Base-by-base conservation (phyloP, 1,140 invertebrate genomes). In the Pachypeltis micranthus region DNA sequence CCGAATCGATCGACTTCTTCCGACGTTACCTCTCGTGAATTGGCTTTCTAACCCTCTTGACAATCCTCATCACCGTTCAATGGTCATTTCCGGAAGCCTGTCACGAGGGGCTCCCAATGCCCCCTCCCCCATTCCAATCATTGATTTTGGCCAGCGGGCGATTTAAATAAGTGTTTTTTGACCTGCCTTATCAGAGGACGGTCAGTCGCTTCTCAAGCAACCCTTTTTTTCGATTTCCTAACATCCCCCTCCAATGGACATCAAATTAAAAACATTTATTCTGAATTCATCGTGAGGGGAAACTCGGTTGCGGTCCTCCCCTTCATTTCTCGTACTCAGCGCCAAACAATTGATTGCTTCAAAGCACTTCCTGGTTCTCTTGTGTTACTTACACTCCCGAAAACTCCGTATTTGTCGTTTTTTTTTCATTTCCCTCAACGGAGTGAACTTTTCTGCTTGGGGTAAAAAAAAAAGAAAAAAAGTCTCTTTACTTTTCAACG, bases 261-360 rank as follows among this genome's bases (percentile, higher is more conserved):
- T 51, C n/a, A 51, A 51, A 51, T 51, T 51, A 51, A 51, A 51
- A 51, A 51, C 47, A 51, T 51, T 51, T 51, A 51, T 51, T 51
- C 47, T 51, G 47, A 51, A 51, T 51, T 51, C 47, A 51, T 51
- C 23, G 23, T 10, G 47, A 21, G 47, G 12, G 10, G 10, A n/a
- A n/a, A n/a, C n/a, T n/a, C 23, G 47, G 47, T 51, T 21, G 7
- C 47, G 7, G 7, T 51, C 23, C 47, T 21, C 47, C 23, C 4
- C 4, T 51, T 10, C 10, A 4, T 51, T 14, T 10, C 47, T 7
- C 7, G 4, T 21, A 10, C 12, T 51, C 19, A 4, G 47, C 47
- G 10, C 7, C 7, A 39, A 39, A 10, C 47, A 21, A 10, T 51
- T n/a, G n/a, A n/a, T n/a, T n/a, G 7, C 23, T 51, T 21, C 4